These are phyloP conservation scores for Aphelocoma californica DNA, from an alignment of 2,797 vertebrate species.

Conservation along the genomic window DNA sequence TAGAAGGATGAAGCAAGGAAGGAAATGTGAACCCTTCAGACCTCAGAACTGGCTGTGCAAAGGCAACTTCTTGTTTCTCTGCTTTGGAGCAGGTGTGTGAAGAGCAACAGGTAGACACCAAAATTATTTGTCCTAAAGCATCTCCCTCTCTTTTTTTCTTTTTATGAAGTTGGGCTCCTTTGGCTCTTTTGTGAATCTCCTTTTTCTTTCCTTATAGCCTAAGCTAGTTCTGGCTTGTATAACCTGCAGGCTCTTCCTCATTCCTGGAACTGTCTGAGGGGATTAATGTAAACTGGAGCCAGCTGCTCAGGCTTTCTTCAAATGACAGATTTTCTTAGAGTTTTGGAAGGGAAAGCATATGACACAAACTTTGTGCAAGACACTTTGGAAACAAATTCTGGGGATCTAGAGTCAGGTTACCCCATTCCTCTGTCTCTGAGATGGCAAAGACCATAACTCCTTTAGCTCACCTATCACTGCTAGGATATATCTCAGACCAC, in stretches of 20 bases:
- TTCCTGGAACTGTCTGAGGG: not conserved
- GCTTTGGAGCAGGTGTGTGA: not conserved
- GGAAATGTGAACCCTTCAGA: not conserved
- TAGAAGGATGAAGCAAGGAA: not conserved
- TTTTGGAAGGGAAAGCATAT: not conserved
- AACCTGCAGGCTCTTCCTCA: not conserved
- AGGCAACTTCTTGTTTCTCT: not conserved
- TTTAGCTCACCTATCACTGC: not conserved
- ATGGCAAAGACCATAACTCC: not conserved
- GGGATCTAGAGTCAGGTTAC: not conserved
- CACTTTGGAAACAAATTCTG: not conserved
- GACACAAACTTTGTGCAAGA: not conserved
- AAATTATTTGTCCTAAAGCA: not conserved
- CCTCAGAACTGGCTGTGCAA: not conserved
- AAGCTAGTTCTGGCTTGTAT: not conserved
- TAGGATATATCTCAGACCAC: not conserved
- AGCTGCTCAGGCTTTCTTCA: not conserved
- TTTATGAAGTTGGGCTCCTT: not conserved
- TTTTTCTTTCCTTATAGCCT: not conserved
- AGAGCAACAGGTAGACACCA: not conserved
- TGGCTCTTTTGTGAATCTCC: not conserved
- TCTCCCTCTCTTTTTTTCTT: not conserved
- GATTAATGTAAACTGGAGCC: not conserved
- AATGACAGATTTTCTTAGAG: not conserved
- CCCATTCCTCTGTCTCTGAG: not conserved